These are phyloP conservation scores for Eudemis profundana DNA, from an alignment of 2,888 invertebrate species.

Conservation along the genomic window DNA sequence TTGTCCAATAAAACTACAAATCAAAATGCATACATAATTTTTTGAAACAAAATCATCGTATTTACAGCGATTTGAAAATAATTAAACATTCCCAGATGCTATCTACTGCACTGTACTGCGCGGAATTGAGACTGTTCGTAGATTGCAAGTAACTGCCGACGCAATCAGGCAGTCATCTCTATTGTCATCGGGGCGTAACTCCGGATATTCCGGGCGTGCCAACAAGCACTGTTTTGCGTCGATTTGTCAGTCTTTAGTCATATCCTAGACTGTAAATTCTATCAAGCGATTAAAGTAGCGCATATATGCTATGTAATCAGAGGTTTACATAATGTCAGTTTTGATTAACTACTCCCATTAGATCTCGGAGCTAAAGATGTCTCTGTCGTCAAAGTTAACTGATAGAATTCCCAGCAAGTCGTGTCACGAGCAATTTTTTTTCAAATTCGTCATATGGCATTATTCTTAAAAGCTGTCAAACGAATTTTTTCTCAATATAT, in stretches of 20 bases:
- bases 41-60: constrained; percentile 47
- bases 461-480: too few species aligned
- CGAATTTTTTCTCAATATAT: too few species aligned
- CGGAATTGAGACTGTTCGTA: constrained; percentile 17
- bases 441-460: too few species aligned
- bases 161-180: constrained; percentile 47
- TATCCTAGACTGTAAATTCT: constrained; percentile 20
- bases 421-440: too few species aligned
- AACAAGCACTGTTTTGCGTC: constrained; percentile 29
- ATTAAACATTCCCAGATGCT: constrained; percentile 36
- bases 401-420: constrained; percentile 25
- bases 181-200: constrained; percentile 45
- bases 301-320: constrained; percentile 27
- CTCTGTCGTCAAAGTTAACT: constrained; percentile 40
- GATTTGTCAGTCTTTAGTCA: constrained; percentile 22
- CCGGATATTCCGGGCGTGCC: constrained; percentile 22
- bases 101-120: constrained; percentile 24
- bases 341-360: constrained; percentile 19
- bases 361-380: constrained; percentile 25
- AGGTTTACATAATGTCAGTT: constrained; percentile 30
- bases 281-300: constrained; percentile 27
- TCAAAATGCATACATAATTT: constrained; percentile 47
- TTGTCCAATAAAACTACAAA: constrained; percentile 44
- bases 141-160: constrained; percentile 11
- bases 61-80: constrained; percentile 43